These are phyloP conservation scores for Cyprinodon brontotheroides DNA, from an alignment of 2,113 vertebrate species.

Conservation along the genomic window DNA sequence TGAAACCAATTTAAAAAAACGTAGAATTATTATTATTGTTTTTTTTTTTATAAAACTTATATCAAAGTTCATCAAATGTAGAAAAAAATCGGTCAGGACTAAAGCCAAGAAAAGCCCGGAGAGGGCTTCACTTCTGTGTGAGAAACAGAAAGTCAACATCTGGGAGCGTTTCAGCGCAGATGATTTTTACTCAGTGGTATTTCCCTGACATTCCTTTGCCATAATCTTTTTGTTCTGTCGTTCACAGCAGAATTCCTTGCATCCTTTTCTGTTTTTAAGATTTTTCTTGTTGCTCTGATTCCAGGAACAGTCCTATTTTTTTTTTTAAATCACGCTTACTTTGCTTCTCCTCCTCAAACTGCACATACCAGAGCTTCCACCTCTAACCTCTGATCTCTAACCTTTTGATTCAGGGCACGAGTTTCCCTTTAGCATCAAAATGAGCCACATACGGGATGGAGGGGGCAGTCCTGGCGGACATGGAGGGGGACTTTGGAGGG, in stretches of 20 bases:
- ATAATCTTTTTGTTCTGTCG: conserved; percentile 41
- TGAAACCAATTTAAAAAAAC: no score
- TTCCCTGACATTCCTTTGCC: conserved; percentile 21
- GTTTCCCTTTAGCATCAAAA: conserved; percentile 95
- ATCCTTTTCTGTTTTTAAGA: conserved; percentile 8
- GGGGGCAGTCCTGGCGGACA: conserved; percentile 39
- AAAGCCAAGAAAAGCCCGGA: neutral
- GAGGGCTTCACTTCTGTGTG: conserved; percentile 1
- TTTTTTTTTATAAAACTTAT: neutral
- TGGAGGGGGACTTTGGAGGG: conserved; percentile 72
- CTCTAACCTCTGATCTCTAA: conserved; percentile 40
- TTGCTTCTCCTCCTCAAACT: conserved; percentile 2
- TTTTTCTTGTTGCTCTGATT: neutral
- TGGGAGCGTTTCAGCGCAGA: conserved; percentile 36
- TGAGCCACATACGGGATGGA: conserved; percentile 89
- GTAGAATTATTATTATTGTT: no score
- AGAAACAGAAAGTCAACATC: conserved; percentile 35
- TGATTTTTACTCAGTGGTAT: conserved; percentile 25
- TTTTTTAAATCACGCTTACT: neutral
- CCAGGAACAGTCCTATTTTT: neutral
- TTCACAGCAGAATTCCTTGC: conserved; percentile 28
- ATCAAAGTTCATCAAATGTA: neutral
- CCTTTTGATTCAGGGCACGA: conserved; percentile 86
- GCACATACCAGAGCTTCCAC: conserved; percentile 21
- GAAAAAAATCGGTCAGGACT: neutral